A percentile compares a stretch with the other conserved stretches of the same genome.
Conservation (phyloP, 2,888 invertebrate species). For the Argyra leucocephala region DNA sequence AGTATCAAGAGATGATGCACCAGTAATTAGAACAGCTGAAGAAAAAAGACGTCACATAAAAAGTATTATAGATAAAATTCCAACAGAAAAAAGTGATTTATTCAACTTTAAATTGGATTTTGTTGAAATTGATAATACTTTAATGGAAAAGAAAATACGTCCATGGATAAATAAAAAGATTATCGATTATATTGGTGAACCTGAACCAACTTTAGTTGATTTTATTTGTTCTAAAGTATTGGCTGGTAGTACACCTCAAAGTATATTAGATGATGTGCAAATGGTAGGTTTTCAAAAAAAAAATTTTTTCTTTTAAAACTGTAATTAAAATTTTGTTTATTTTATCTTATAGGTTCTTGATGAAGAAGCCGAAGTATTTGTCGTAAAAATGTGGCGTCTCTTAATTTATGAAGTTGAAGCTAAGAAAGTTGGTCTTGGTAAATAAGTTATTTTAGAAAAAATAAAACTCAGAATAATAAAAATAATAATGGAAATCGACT, state of each 20-base stretch:
- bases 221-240: slow-evolving; percentile 98
- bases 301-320: too few relatives aligned
- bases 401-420: slow-evolving; percentile 99
- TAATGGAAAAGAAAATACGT: slow-evolving; percentile 92
- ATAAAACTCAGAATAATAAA: neutral
- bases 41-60: slow-evolving; percentile 96
- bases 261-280: slow-evolving; percentile 95
- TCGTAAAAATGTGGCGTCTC: slow-evolving; percentile 99
- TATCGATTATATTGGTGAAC: slow-evolving; percentile 98
- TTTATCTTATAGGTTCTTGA: slow-evolving; percentile 74
- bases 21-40: slow-evolving; percentile 65
- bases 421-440: slow-evolving; percentile 75
- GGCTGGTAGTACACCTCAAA: slow-evolving; percentile 84
- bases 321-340: slow-evolving; percentile 16
- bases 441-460: slow-evolving; percentile 9
- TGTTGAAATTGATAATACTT: slow-evolving; percentile 62
- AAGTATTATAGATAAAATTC: slow-evolving; percentile 95
- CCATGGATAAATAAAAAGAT: slow-evolving; percentile 99
- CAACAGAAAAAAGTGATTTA: slow-evolving; percentile 91
- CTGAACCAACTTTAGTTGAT: slow-evolving; percentile 95
- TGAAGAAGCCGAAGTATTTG: slow-evolving; percentile 99
- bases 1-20: slow-evolving; percentile 49
- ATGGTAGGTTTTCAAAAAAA: slow-evolving; percentile 60
- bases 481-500: neutral
- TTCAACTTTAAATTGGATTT: slow-evolving; percentile 93